Evolutionary conservation across 2,888 invertebrate species (phyloP), one percentile per base, ranked within the genome.

Genomic region (Tetropium fuscum): DNA sequence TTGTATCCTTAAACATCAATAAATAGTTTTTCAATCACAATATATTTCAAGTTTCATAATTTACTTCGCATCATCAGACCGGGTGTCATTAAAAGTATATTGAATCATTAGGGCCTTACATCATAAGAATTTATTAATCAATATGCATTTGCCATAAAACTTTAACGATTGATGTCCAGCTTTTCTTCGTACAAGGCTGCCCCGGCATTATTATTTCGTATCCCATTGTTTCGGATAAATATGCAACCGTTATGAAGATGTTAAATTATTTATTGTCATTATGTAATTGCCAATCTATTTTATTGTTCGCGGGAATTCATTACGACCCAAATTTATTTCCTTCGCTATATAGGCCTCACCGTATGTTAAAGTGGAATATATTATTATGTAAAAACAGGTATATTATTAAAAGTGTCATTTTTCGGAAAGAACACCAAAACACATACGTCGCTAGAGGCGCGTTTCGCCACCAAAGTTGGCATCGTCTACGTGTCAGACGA

Each of bases 121-220:
- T 53, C 34, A 56, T 11, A 48, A 34, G 48, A 34, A 58, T 64
- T 63, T 63, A 64, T 64, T 51, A 58, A 59, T 64, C 53, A 59
- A 56, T 63, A 40, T 53, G 15, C 22, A 36, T 36, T 34, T 34
- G 55, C 41, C 51, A 43, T 59, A 62, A 64, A 64, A 49, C 25
- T 59, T 56, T 59, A 44, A 58, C 30, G 53, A 53, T 53, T 25
- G 40, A 36, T 51, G 32, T 32, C 13, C 41, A 25, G 38, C 41
- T 53, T 53, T 27, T 53, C 27, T 51, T 30, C 19, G 8, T 15
- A 38, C 53, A 40, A 53, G 53, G 53, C 30, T 41, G 41, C 40
- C 22, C 6, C 30, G 18, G 41, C 10, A 41, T 40, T 38, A 51
- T 41, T 41, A 30, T 41, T 53, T 53, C 41, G 19, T 53, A 18